Evolutionary conservation across 30 jellyfish, hydroid and myxozoan genomes (phyloP).

Genomic region (Pelagia noctiluca): DNA sequence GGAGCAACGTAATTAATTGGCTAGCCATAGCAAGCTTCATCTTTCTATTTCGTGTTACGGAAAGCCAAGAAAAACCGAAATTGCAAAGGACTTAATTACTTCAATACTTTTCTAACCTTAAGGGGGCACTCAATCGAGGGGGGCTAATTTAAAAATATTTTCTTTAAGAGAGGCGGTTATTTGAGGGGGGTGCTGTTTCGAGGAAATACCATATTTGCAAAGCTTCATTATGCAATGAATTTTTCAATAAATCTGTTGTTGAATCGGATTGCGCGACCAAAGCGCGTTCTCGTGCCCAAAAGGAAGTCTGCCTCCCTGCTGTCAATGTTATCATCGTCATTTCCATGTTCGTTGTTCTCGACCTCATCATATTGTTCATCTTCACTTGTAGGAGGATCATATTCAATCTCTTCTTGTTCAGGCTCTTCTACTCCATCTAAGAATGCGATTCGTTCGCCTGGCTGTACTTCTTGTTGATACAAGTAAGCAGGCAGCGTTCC

Average conservation of each 20-base stretch:
- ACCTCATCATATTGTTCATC: constrained; percentile 16
- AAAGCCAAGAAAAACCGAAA: too few species aligned
- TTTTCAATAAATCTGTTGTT: constrained; percentile 20
- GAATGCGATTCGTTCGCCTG: constrained; percentile 16
- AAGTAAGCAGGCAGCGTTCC: constrained; percentile 18
- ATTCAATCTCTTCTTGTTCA: not conserved
- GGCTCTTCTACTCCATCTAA: constrained; percentile 17
- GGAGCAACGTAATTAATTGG: too few species aligned
- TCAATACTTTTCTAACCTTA: too few species aligned
- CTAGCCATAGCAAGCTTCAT: too few species aligned
- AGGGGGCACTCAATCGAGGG: too few species aligned
- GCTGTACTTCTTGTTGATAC: constrained; percentile 3
- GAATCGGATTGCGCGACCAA: constrained; percentile 19
- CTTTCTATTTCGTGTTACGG: too few species aligned
- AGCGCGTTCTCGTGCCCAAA: constrained; percentile 18
- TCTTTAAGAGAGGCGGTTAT: too few species aligned
- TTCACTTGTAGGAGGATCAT: constrained; percentile 15
- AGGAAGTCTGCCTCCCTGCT: constrained; percentile 16
- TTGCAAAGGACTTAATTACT: too few species aligned
- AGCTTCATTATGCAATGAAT: too few species aligned
- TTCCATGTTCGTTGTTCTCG: not conserved
- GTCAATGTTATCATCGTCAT: not conserved
- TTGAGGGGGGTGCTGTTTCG: too few species aligned
- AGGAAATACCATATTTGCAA: too few species aligned
- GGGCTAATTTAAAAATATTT: too few species aligned